These are phyloP conservation scores for Symphodus melops DNA, from an alignment of 2,113 vertebrate genomes.

Conservation along the genomic window DNA sequence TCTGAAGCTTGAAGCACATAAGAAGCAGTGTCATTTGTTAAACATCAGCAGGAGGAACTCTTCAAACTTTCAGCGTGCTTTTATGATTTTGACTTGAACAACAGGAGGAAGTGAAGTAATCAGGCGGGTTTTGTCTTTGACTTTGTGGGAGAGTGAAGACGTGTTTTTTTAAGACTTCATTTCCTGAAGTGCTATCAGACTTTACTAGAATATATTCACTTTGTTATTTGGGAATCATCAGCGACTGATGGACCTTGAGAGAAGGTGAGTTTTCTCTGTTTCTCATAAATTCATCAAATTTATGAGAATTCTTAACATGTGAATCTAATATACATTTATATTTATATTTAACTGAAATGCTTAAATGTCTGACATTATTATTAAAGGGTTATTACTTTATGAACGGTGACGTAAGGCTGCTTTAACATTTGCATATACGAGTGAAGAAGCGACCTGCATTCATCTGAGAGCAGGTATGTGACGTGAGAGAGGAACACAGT, in stretches of 20 bases:
- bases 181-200: too few relatives aligned
- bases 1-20: background rate
- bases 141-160: background rate
- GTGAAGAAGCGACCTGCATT: too few relatives aligned
- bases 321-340: too few relatives aligned
- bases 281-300: background rate
- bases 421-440: too few relatives aligned
- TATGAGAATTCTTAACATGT: background rate
- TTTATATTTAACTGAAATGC: too few relatives aligned
- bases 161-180: background rate
- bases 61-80: background rate
- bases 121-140: background rate
- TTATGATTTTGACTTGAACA: background rate
- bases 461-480: background rate
- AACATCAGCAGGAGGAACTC: background rate
- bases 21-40: background rate
- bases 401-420: too few relatives aligned
- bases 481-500: background rate
- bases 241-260: background rate
- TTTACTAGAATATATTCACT: too few relatives aligned
- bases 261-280: conserved; percentile 8
- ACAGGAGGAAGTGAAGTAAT: background rate
- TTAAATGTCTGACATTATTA: too few relatives aligned
- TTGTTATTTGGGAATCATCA: background rate
- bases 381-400: too few relatives aligned